phyloP scores from a whole-genome alignment of 2,888 invertebrate species.

The Caenorhabditis virilis region DNA sequence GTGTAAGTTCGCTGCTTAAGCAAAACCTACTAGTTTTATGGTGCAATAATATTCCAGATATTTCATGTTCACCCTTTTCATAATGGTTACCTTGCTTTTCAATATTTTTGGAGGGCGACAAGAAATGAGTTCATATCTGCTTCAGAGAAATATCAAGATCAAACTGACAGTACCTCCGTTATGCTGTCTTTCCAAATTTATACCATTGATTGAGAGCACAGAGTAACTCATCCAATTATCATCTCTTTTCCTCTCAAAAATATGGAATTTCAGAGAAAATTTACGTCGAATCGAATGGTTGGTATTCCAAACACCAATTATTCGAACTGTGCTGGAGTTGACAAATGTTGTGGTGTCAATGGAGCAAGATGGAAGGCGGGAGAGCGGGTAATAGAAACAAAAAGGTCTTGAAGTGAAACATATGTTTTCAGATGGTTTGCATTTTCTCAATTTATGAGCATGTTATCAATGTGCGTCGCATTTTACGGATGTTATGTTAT shows the following conservation, averaged over 20 bases:
- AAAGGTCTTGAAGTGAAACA: too few species aligned
- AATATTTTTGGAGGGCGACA: constrained; percentile 62
- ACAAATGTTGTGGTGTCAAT: constrained; percentile 64
- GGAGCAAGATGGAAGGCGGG: constrained; percentile 45
- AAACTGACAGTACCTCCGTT: constrained; percentile 50
- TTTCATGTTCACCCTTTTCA: constrained; percentile 67
- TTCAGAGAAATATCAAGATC: constrained; percentile 35
- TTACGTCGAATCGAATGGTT: constrained; percentile 65
- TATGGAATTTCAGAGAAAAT: constrained; percentile 42
- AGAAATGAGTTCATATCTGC: constrained; percentile 56
- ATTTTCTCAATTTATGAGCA: constrained; percentile 59
- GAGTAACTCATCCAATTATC: constrained; percentile 14
- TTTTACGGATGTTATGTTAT: constrained; percentile 67
- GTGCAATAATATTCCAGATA: constrained; percentile 46
- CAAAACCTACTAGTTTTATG: not conserved
- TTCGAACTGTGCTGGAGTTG: constrained; percentile 61
- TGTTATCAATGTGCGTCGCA: constrained; percentile 64
- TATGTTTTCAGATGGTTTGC: constrained; percentile 62
- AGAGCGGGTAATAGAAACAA: constrained; percentile 16
- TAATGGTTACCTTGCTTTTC: constrained; percentile 62
- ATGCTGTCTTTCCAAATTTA: constrained; percentile 46
- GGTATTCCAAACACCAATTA: constrained; percentile 66
- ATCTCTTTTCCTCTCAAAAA: not conserved
- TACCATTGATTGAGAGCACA: constrained; percentile 44
- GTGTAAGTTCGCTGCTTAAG: constrained; percentile 57